Conservation (phyloP, 2,888 invertebrate species). For the Acanthosepion pharaonis region DNA sequence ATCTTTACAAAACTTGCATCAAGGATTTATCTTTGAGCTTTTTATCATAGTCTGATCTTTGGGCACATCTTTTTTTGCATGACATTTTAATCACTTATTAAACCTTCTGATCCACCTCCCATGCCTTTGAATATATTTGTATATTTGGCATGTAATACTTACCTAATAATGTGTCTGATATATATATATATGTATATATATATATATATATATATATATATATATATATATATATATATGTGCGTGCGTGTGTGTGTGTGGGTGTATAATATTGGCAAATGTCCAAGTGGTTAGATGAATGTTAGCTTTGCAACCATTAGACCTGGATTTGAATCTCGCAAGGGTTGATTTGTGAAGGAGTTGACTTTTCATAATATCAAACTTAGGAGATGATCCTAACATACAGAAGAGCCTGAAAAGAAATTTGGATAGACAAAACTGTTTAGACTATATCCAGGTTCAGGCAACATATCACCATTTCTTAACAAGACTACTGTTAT, state of each 20-base stretch:
- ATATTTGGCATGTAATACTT: neutral
- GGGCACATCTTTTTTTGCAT: neutral
- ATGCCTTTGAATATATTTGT: neutral
- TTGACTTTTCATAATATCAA: too few relatives aligned
- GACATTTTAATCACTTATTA: neutral
- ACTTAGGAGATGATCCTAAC: too few relatives aligned
- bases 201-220: conserved; percentile 33
- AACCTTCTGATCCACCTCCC: neutral
- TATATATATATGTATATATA: neutral
- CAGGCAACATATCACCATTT: too few relatives aligned
- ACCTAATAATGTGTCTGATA: neutral
- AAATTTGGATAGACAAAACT: too few relatives aligned
- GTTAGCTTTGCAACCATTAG: too few relatives aligned
- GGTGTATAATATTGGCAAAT: neutral
- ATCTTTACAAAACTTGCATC: neutral
- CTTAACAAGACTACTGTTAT: too few relatives aligned
- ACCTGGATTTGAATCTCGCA: too few relatives aligned
- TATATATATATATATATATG: neutral
- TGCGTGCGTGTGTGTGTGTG: neutral
- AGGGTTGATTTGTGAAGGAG: too few relatives aligned
- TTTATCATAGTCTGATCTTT: neutral
- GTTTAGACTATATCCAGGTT: too few relatives aligned
- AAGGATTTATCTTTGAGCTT: neutral
- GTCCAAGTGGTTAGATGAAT: too few relatives aligned
- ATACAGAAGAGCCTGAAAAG: too few relatives aligned